phyloP scores from a whole-genome alignment of 2,888 invertebrate genomes.

The Trissolcus brochymenae region DNA sequence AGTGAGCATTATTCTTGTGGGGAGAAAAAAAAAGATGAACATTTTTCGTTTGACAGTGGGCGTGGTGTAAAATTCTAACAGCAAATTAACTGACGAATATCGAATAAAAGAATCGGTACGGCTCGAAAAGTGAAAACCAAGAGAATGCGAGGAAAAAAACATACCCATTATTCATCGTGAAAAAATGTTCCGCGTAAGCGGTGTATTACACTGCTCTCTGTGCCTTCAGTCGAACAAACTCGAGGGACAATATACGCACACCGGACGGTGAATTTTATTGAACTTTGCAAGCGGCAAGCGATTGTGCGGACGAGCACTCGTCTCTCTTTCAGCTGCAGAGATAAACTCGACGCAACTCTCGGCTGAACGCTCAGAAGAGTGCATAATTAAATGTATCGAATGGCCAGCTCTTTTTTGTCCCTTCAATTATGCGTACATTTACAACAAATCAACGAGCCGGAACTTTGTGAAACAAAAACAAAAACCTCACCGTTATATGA shows the following conservation, averaged over 20 bases:
- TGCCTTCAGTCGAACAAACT: conserved; percentile 38
- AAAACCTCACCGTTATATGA: too few relatives aligned
- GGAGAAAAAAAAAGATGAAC: neutral
- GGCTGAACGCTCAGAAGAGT: conserved; percentile 32
- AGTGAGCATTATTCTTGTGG: neutral
- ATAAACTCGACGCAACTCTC: conserved; percentile 29
- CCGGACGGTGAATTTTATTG: conserved; percentile 41
- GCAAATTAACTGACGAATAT: conserved; percentile 13
- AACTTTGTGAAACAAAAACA: conserved; percentile 7
- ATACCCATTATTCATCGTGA: conserved; percentile 20
- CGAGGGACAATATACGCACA: conserved; percentile 33
- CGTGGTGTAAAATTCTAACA: conserved; percentile 5
- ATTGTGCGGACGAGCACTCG: conserved; percentile 34
- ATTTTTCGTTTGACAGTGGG: conserved; percentile 8
- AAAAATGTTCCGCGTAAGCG: conserved; percentile 35
- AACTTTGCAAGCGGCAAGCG: conserved; percentile 27
- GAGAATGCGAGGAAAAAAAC: conserved; percentile 9
- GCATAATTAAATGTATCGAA: conserved; percentile 47
- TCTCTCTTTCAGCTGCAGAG: conserved; percentile 28
- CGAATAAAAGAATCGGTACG: conserved; percentile 13
- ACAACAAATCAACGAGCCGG: conserved; percentile 28
- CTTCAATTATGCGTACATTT: conserved; percentile 24
- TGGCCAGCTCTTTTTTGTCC: conserved; percentile 11
- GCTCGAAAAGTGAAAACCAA: conserved; percentile 12
- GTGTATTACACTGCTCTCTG: conserved; percentile 33